Evolutionary conservation across 2,888 invertebrate genomes (phyloP).

Genomic region (Torymus aiolomorphi): DNA sequence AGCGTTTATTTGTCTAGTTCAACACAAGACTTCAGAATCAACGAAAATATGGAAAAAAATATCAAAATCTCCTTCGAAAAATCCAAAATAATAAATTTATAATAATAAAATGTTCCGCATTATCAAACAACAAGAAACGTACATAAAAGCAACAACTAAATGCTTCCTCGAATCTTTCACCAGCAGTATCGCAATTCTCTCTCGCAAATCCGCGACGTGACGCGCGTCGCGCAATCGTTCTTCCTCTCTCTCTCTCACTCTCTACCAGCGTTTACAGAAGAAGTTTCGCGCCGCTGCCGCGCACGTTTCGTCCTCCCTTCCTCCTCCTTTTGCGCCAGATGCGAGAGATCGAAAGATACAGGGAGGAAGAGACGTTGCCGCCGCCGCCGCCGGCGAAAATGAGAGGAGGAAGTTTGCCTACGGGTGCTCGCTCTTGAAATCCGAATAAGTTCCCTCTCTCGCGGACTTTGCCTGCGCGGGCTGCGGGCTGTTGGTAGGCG

Average conservation of each 20-base stretch:
- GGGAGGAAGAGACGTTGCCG: not conserved
- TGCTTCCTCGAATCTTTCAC: too few species aligned
- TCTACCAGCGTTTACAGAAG: slow-evolving; percentile 12
- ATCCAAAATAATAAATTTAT: too few species aligned
- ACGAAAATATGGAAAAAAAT: too few species aligned
- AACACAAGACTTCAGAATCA: too few species aligned
- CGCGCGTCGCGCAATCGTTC: not conserved
- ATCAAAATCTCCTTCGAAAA: too few species aligned
- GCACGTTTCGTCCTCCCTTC: too few species aligned
- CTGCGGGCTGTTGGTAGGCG: slow-evolving; percentile 69
- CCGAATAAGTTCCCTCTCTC: slow-evolving; percentile 57
- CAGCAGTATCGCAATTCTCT: too few species aligned
- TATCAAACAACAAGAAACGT: too few species aligned
- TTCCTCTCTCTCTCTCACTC: too few species aligned
- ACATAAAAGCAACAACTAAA: too few species aligned
- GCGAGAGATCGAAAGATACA: slow-evolving; percentile 48
- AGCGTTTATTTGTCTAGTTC: too few species aligned
- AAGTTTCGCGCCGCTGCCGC: slow-evolving; percentile 20
- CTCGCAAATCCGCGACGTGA: not conserved
- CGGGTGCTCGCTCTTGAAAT: slow-evolving; percentile 52
- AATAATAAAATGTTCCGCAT: too few species aligned
- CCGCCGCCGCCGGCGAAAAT: slow-evolving; percentile 38
- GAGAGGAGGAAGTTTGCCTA: slow-evolving; percentile 57
- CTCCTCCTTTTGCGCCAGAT: slow-evolving; percentile 24
- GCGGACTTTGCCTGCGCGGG: slow-evolving; percentile 53